Evolutionary conservation across 2,888 invertebrate species (phyloP).

Genomic region (Drosophila barbarae): DNA sequence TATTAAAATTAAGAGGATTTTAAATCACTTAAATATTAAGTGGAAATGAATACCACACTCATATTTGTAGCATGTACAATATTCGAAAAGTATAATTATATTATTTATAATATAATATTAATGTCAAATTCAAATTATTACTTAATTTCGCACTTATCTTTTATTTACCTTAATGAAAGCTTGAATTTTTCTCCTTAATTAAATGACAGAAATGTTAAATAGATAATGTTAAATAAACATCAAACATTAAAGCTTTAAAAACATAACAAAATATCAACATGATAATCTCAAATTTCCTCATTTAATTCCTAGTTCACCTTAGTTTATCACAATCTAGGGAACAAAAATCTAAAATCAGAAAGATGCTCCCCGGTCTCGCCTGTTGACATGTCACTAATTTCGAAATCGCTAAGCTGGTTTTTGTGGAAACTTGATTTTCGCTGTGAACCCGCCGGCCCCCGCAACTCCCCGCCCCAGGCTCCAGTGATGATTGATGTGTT

Average conservation of each 20-base stretch:
- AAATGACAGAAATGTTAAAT: no score
- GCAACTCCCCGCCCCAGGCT: constrained; percentile 20
- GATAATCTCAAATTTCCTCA: not conserved
- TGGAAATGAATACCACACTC: no score
- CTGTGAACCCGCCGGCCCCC: constrained; percentile 13
- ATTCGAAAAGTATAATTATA: no score
- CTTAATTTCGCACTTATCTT: not conserved
- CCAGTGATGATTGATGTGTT: constrained; percentile 63
- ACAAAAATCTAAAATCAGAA: not conserved
- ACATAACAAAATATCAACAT: not conserved
- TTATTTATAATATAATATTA: no score
- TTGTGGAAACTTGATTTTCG: constrained; percentile 47
- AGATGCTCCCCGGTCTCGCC: constrained; percentile 24
- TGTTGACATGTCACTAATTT: constrained; percentile 74
- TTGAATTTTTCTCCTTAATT: not conserved
- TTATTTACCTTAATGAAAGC: no score
- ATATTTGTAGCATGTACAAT: no score
- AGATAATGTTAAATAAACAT: not conserved
- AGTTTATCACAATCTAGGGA: not conserved
- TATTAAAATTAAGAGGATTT: no score
- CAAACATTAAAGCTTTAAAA: not conserved
- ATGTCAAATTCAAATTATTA: not conserved
- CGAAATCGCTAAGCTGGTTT: constrained; percentile 54
- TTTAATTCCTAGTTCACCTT: not conserved
- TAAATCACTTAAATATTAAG: no score